phyloP scores from a whole-genome alignment of 2,888 invertebrate species.

The Isotomurus palustris region DNA sequence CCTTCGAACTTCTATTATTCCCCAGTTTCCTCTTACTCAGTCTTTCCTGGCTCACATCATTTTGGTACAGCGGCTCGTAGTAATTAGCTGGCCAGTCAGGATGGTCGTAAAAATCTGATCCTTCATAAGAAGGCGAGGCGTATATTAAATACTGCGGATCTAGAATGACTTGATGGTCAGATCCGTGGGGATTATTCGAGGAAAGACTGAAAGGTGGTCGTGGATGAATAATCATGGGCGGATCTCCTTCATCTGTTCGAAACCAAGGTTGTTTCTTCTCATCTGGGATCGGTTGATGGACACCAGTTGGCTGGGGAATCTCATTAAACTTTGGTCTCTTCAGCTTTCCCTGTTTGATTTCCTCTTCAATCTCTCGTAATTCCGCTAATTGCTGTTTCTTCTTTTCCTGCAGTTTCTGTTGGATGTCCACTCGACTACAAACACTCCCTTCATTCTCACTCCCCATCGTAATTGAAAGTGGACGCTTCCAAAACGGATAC shows the following conservation, averaged over 20 bases:
- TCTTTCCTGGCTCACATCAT: constrained; percentile 15
- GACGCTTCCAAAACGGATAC: constrained; percentile 48
- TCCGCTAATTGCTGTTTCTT: constrained; percentile 82
- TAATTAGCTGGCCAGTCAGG: constrained; percentile 39
- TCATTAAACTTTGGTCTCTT: constrained; percentile 49
- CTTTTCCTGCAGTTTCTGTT: constrained; percentile 80
- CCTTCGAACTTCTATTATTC: constrained; percentile 28
- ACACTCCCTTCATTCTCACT: constrained; percentile 73
- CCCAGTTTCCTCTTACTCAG: too few species aligned
- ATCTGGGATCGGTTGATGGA: constrained; percentile 64
- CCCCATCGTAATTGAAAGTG: constrained; percentile 52
- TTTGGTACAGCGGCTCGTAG: constrained; percentile 43
- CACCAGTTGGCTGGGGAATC: constrained; percentile 47
- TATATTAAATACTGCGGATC: constrained; percentile 43
- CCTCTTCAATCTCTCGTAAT: constrained; percentile 74
- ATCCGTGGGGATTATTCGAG: constrained; percentile 16
- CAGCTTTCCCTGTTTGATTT: constrained; percentile 75
- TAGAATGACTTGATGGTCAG: constrained; percentile 32
- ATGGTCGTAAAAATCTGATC: constrained; percentile 34
- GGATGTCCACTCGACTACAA: constrained; percentile 73
- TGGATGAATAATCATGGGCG: constrained; percentile 18
- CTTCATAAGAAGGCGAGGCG: constrained; percentile 12
- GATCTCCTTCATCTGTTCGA: constrained; percentile 49
- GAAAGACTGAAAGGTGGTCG: constrained; percentile 38
- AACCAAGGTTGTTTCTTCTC: constrained; percentile 63